Conservation (phyloP, 2,888 invertebrate genomes). For the Teleogryllus oceanicus region DNA sequence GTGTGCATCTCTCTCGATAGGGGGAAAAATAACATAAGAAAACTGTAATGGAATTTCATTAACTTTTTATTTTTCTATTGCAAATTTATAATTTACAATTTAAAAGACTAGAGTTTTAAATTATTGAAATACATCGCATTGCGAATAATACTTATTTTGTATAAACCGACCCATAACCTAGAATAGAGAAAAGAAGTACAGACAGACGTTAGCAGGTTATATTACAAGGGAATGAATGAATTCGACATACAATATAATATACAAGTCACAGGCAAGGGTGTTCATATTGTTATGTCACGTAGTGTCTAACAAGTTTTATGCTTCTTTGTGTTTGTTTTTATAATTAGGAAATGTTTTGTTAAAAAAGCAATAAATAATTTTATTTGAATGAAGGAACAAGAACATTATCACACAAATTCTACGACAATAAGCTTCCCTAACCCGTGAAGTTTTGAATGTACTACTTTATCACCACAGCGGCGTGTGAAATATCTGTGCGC, state of each 20-base stretch:
- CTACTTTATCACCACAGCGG: background rate
- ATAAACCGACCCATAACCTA: background rate
- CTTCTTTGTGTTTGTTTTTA: background rate
- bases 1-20: too few relatives aligned
- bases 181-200: background rate
- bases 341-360: background rate
- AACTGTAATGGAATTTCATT: background rate
- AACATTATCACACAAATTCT: background rate
- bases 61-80: background rate
- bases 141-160: background rate
- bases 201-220: background rate
- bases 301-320: too few relatives aligned
- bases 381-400: background rate
- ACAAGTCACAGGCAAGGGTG: too few relatives aligned
- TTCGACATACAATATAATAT: background rate
- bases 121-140: background rate
- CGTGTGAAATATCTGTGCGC: constrained; percentile 3
- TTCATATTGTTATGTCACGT: too few relatives aligned
- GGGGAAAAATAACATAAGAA: too few relatives aligned
- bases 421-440: background rate
- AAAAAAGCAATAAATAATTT: background rate
- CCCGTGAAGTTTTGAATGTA: background rate
- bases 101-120: background rate
- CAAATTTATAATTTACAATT: background rate
- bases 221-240: background rate